These are phyloP conservation scores for Nysson spinosus DNA, from an alignment of 2,888 invertebrate species.

Conservation along the genomic window DNA sequence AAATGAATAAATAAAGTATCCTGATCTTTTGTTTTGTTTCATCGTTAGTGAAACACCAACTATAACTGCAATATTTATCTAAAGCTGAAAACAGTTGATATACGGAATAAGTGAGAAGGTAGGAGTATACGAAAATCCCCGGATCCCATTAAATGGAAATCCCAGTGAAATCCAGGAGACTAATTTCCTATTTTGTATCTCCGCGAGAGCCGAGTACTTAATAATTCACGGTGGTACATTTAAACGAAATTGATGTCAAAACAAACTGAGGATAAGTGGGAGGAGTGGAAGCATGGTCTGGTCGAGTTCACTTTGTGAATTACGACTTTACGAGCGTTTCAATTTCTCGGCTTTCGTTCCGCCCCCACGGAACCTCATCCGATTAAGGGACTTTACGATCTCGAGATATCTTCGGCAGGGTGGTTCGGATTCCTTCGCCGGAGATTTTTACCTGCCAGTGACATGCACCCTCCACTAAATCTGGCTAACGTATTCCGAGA, in stretches of 20 bases:
- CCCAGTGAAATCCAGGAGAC: not conserved
- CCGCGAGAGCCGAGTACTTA: not conserved
- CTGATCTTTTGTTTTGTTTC: too few relatives aligned
- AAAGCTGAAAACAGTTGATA: too few relatives aligned
- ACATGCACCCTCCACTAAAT: conserved; percentile 27
- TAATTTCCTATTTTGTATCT: not conserved
- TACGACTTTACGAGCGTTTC: conserved; percentile 59
- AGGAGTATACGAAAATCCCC: too few relatives aligned
- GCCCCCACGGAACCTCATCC: conserved; percentile 57
- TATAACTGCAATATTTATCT: too few relatives aligned
- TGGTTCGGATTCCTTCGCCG: conserved; percentile 28
- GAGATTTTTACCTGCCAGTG: conserved; percentile 1
- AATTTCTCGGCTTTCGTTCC: conserved; percentile 55
- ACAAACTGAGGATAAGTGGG: conserved; percentile 3
- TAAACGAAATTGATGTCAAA: not conserved
- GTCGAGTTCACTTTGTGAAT: conserved; percentile 37
- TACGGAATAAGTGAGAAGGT: too few relatives aligned
- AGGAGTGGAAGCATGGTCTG: conserved; percentile 25
- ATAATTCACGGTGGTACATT: not conserved
- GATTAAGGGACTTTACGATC: conserved; percentile 70
- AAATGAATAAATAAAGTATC: too few relatives aligned
- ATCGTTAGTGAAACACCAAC: too few relatives aligned
- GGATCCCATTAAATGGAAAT: too few relatives aligned
- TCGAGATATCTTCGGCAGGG: conserved; percentile 35
- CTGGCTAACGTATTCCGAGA: conserved; percentile 19